A percentile compares a stretch with the other conserved stretches of the same genome.
These are phyloP conservation scores for Sphyrna mokarran DNA, from an alignment of 2,113 vertebrate species.

Conservation along the genomic window DNA sequence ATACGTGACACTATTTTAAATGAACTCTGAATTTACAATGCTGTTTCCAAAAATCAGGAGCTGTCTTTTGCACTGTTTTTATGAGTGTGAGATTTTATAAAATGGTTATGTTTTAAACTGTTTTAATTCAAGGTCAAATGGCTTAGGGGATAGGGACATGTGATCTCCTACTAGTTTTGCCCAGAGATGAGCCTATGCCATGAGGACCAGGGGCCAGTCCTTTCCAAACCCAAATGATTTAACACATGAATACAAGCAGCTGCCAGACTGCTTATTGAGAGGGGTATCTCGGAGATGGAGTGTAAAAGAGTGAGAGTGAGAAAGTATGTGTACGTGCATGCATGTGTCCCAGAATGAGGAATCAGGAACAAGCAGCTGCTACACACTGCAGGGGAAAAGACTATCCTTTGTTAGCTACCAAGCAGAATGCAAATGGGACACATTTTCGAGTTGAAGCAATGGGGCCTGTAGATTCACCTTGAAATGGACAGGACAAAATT, in stretches of 20 bases:
- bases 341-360: background rate
- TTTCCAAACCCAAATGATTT: too few relatives aligned
- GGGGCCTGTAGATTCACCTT: too few relatives aligned
- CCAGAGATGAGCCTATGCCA: background rate
- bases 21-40: background rate
- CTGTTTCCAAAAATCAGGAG: background rate
- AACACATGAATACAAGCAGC: background rate
- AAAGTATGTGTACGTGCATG: too few relatives aligned
- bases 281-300: background rate
- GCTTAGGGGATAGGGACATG: background rate
- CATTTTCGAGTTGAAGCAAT: background rate
- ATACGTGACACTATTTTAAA: background rate
- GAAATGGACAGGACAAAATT: too few relatives aligned
- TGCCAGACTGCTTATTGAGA: background rate
- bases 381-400: background rate
- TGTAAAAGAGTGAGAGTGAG: too few relatives aligned
- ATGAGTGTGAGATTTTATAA: background rate
- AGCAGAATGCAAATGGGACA: background rate
- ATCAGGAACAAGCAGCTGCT: too few relatives aligned
- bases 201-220: background rate
- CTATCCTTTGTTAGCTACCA: too few relatives aligned
- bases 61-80: background rate
- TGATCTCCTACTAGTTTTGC: background rate
- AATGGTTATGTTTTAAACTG: background rate
- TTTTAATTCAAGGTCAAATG: background rate